These are phyloP conservation scores for Drosophila novamexicana DNA, from an alignment of 1,140 invertebrate genomes.

Conservation along the genomic window DNA sequence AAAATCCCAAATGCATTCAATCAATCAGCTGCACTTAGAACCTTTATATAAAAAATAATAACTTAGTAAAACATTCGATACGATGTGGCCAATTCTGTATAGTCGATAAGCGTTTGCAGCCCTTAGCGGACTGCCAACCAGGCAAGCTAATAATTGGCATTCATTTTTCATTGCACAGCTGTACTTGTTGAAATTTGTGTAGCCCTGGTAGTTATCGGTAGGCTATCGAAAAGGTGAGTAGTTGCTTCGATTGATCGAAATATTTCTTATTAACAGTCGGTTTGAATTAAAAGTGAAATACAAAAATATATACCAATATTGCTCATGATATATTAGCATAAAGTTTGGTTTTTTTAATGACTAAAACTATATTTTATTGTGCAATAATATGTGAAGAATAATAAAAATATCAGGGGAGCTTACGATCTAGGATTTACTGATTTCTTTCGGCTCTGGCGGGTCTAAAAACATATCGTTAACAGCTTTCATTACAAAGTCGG, in stretches of 20 bases:
- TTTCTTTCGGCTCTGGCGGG: neutral
- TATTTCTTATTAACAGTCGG: too few species aligned
- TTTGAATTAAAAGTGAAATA: too few species aligned
- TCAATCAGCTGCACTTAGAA: neutral
- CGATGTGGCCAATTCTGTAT: neutral
- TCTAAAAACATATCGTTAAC: constrained; percentile 56
- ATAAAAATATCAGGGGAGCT: neutral
- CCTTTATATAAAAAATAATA: neutral
- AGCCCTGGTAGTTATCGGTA: neutral
- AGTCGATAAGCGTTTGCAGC: neutral
- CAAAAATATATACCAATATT: too few species aligned
- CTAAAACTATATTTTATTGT: neutral
- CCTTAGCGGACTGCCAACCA: neutral
- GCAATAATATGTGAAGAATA: neutral
- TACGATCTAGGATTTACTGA: neutral
- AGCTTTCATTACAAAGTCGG: constrained; percentile 84
- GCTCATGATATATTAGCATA: too few species aligned
- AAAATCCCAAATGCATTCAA: neutral
- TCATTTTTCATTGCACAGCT: constrained; percentile 1
- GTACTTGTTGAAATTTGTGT: neutral
- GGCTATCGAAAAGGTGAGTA: neutral
- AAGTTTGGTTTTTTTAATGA: neutral
- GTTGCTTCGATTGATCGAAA: too few species aligned
- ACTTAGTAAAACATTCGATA: neutral
- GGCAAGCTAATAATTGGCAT: neutral